Evolutionary conservation across 2,888 invertebrate genomes (phyloP), one percentile per base, ranked within the genome.

Genomic region (Megastigmus dorsalis): DNA sequence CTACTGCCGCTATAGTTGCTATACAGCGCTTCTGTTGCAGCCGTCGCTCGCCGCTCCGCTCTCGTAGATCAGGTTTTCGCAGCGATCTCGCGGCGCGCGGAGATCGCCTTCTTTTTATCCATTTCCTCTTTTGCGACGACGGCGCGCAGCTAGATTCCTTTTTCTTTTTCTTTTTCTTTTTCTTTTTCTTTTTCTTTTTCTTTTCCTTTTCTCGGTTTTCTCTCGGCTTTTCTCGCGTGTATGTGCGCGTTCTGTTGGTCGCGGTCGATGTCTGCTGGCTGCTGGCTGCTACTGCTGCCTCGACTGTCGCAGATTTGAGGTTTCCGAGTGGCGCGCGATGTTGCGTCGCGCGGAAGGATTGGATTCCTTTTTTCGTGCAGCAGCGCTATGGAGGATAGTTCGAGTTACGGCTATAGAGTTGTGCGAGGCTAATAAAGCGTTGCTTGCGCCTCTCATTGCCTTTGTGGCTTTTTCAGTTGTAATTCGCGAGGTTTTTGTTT

Each of bases 21-120:
- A n/a, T n/a, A n/a, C n/a, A n/a, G n/a, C 30, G 15, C 10, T 10
- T 13, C n/a, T 15, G 66, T 15, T 28, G 10, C 45, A 9, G 30
- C 1, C 13, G 23, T 30, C 48, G 28, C 65, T 65, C 7, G 33
- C 7, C 7, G 7, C 7, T 33, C 4, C 7, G 4, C 5, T 33
- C 7, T 6, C 68, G 62, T 72, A 72, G 67, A 75, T 75, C 75
- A 76, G 75, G 63, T 76, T 76, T n/a, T 54, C 41, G 50, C n/a
- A 18, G 43, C 38, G 52, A 59, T 43, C 45, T 43, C 43, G 23
- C 60, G 20, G 6, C 41, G 28, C 28, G 23, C 43, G 23, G 52
- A 13, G 6, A 30, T 20, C 28, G 23, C 15, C 43, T 68, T 26
- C 48, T 55, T 48, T n/a, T n/a, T 33, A 45, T 48, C 13, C 28